phyloP scores from a whole-genome alignment of 2,113 vertebrate species.

The Ptilonorhynchus violaceus region DNA sequence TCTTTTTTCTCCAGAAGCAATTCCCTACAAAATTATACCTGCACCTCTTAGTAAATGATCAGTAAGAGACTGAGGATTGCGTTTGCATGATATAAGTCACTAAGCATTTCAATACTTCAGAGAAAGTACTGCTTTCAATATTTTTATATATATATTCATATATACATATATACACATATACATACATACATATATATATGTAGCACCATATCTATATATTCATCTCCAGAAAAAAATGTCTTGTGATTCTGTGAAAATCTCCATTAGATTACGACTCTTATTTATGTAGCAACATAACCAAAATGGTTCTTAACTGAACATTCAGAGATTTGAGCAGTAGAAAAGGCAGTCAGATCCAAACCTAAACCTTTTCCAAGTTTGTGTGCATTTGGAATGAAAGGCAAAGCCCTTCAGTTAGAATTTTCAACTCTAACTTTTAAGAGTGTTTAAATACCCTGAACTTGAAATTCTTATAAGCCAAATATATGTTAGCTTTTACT shows the following conservation, averaged over 20 bases:
- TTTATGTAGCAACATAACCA: not conserved
- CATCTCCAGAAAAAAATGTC: not conserved
- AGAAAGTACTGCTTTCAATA: not conserved
- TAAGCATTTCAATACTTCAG: not conserved
- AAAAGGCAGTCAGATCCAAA: not conserved
- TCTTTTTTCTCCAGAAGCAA: not conserved
- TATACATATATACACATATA: not conserved
- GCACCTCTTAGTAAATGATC: not conserved
- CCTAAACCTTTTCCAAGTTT: not conserved
- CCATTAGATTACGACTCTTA: not conserved
- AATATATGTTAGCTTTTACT: not conserved
- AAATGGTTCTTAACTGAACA: not conserved
- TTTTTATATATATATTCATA: not conserved
- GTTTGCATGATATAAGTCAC: not conserved
- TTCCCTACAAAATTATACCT: not conserved
- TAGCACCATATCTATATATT: not conserved
- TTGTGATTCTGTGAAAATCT: not conserved
- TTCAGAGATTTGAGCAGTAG: not conserved
- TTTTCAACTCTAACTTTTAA: not conserved
- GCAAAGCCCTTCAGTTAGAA: not conserved
- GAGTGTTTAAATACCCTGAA: not conserved
- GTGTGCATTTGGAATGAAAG: not conserved
- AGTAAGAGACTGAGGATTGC: not conserved
- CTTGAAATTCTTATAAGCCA: not conserved
- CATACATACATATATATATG: no score